Conservation (phyloP, 2,888 invertebrate species). For the Ornithoptera priamus region DNA sequence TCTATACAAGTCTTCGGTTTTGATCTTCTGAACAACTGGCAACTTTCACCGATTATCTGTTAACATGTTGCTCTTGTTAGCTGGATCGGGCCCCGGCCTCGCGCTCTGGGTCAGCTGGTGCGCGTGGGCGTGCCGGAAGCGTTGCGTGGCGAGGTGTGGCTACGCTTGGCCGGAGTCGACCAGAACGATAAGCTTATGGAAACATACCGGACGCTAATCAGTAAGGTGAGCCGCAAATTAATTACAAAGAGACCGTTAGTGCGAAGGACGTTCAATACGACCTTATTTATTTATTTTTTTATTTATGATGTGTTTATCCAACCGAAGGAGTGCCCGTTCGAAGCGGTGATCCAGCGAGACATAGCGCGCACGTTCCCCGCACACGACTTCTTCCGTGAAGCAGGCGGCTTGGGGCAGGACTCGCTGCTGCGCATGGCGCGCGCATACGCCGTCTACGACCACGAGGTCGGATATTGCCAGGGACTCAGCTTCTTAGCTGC, state of each 20-base stretch:
- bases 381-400: constrained; percentile 98
- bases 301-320: neutral
- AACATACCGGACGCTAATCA: constrained; percentile 93
- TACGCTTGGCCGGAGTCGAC: constrained; percentile 93
- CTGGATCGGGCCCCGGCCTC: constrained; percentile 87
- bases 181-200: constrained; percentile 93
- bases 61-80: constrained; percentile 39
- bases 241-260: too few relatives aligned
- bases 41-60: neutral
- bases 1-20: too few relatives aligned
- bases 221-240: constrained; percentile 83
- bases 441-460: constrained; percentile 98
- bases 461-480: constrained; percentile 99
- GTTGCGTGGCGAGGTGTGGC: constrained; percentile 98
- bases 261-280: too few relatives aligned
- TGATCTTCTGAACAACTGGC: too few relatives aligned
- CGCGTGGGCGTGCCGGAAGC: constrained; percentile 96
- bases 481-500: constrained; percentile 99
- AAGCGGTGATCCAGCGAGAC: constrained; percentile 96
- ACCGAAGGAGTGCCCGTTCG: constrained; percentile 93
- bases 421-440: constrained; percentile 96
- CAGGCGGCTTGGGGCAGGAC: constrained; percentile 97
- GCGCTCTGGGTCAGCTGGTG: constrained; percentile 89
- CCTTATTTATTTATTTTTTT: too few relatives aligned
- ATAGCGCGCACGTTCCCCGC: constrained; percentile 99